phyloP scores from a whole-genome alignment of 2,888 invertebrate genomes.

The Alviniconcha strummeri region DNA sequence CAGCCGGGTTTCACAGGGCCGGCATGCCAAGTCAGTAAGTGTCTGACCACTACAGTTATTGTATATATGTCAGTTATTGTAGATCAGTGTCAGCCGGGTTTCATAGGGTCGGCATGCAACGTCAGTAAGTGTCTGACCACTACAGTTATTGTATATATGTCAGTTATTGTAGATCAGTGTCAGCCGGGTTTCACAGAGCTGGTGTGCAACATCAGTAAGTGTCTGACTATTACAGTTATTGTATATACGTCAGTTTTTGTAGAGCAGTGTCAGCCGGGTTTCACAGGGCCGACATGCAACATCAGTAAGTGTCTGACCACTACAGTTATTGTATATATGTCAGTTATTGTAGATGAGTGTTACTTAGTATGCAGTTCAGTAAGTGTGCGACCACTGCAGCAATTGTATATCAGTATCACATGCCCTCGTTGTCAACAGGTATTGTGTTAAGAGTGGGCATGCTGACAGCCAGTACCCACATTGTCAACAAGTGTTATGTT shows the following conservation, averaged over 20 bases:
- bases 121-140: slow-evolving; percentile 40
- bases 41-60: too few relatives aligned
- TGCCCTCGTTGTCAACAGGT: too few relatives aligned
- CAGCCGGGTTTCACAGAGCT: slow-evolving; percentile 36
- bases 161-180: neutral
- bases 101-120: slow-evolving; percentile 54
- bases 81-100: slow-evolving; percentile 55
- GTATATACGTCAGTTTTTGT: too few relatives aligned
- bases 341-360: neutral
- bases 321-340: neutral
- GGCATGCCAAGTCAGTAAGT: neutral
- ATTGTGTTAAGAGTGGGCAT: too few relatives aligned
- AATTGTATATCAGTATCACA: neutral
- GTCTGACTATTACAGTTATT: neutral
- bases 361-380: neutral
- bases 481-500: too few relatives aligned
- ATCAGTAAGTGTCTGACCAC: slow-evolving; percentile 41
- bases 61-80: too few relatives aligned
- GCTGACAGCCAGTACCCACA: too few relatives aligned
- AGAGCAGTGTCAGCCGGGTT: slow-evolving; percentile 56
- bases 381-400: neutral
- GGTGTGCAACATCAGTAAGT: slow-evolving; percentile 45
- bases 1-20: neutral
- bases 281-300: slow-evolving; percentile 54
- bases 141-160: neutral